Evolutionary conservation across 2,113 vertebrate species (phyloP), one percentile per base, ranked within the genome.

Genomic region (Plecturocebus donacophilus): DNA sequence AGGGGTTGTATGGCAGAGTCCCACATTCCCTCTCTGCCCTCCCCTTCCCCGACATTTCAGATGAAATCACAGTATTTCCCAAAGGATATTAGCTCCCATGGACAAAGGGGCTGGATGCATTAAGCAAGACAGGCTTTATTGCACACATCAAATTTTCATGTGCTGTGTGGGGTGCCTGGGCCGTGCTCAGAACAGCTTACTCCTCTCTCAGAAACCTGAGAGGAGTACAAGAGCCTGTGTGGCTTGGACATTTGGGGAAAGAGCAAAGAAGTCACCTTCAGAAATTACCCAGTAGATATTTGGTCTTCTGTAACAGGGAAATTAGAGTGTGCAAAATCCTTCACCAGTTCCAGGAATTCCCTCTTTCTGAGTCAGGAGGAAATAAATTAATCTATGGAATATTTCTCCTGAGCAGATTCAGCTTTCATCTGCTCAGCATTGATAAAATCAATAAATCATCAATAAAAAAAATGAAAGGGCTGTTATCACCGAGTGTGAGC

Each of bases 21-120:
- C 32, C 80, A 56, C 91, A 76, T 71, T 88, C 82, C 61, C 86
- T 80, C 82, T n/a, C 52, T 5, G 30, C 45, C 40, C 85, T 88
- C 71, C 73, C 91, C 27, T 93, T 56, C 87, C 58, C 45, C 0
- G 0, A 89, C 73, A 95, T 96, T 94, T 95, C 91, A 76, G 82
- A 49, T 95, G 93, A 89, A 97, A 89, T 86, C 89, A 97, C 93
- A 82, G 91, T 94, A 95, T 95, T 97, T 97, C 97, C 95, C 96
- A 45, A 93, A 97, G 95, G 88, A 87, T 85, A 87, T 97, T 90
- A 82, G 91, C 79, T 97, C 86, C 88, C 19, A 16, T n/a, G n/a
- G 89, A 87, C 95, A 96, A 95, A 93, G 86, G 47, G 42, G 58
- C 40, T 6, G 11, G 82, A 70, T 91, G 83, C 96, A 95, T 97